Percentiles rank a stretch among this genome's conserved stretches.
These are phyloP conservation scores for Malthinus seriepunctatus DNA, from an alignment of 2,888 invertebrate genomes.

Conservation along the genomic window DNA sequence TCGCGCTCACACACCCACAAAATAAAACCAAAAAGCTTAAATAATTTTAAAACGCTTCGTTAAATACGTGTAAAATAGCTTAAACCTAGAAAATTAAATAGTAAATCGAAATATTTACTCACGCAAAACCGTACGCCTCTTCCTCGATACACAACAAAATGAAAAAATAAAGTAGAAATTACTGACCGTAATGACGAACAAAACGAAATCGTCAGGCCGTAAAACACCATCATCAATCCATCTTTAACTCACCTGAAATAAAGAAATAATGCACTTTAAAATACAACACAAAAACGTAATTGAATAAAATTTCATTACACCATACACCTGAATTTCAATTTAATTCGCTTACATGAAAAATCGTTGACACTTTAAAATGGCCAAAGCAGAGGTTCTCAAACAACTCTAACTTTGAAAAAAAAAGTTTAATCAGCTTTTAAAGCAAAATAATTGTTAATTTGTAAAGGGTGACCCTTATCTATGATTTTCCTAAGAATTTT, in stretches of 20 bases:
- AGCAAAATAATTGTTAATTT: too few species aligned
- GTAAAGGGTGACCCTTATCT: too few species aligned
- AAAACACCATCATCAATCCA: constrained; percentile 19
- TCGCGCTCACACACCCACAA: background rate
- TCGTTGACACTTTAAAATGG: too few species aligned
- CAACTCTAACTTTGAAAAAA: too few species aligned
- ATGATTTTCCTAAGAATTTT: too few species aligned
- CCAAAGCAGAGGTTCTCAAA: too few species aligned
- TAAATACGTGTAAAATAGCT: too few species aligned
- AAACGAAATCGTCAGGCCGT: constrained; percentile 16
- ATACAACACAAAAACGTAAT: background rate
- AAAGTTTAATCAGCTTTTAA: too few species aligned
- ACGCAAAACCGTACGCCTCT: background rate
- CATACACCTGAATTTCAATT: too few species aligned
- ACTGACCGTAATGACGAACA: constrained; percentile 27
- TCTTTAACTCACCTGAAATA: constrained; percentile 23
- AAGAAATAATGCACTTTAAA: constrained; percentile 10
- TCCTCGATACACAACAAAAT: constrained; percentile 5
- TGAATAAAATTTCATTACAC: background rate
- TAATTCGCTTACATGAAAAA: too few species aligned
- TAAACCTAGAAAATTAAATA: background rate
- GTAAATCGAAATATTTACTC: constrained; percentile 6
- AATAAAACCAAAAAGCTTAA: constrained; percentile 7
- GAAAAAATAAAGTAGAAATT: constrained; percentile 28
- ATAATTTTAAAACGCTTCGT: constrained; percentile 12